phyloP scores from a whole-genome alignment of 2,113 vertebrate species.

The Ammodramus savannarum region DNA sequence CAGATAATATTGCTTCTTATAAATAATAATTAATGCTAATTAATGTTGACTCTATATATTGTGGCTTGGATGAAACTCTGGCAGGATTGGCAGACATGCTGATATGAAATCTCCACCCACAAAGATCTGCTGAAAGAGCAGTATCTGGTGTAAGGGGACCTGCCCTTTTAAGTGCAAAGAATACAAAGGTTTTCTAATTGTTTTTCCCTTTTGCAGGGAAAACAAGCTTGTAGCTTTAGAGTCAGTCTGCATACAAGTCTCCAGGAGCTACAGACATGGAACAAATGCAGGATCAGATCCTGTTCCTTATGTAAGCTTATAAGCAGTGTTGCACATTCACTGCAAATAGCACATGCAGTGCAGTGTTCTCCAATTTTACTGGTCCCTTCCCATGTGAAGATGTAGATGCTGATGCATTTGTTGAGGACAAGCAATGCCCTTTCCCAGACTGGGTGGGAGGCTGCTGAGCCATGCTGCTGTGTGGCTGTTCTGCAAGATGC shows the following conservation, averaged over 20 bases:
- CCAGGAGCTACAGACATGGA: not conserved
- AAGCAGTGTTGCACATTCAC: not conserved
- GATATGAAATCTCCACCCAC: constrained; percentile 55
- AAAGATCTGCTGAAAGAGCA: constrained; percentile 58
- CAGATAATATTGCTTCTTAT: constrained; percentile 36
- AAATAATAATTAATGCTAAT: constrained; percentile 68
- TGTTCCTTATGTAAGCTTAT: not conserved
- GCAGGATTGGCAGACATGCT: constrained; percentile 17
- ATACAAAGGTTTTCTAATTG: not conserved
- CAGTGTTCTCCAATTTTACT: accelerated
- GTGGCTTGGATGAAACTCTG: constrained; percentile 63
- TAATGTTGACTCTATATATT: constrained; percentile 39
- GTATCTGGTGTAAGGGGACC: constrained; percentile 21
- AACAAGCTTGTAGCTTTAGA: not conserved
- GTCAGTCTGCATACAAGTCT: not conserved
- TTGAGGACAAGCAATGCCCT: not conserved
- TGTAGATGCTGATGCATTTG: accelerated
- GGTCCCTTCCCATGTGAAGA: accelerated
- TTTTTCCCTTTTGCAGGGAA: not conserved
- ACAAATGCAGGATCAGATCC: not conserved
- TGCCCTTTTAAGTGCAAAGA: not conserved
- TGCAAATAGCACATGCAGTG: not conserved
- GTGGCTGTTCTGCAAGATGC: not conserved
- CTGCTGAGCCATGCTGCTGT: not conserved
- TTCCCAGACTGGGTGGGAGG: not conserved